Evolutionary conservation across 2,797 vertebrate species (phyloP).

Genomic region (Rhinogobio ventralis): DNA sequence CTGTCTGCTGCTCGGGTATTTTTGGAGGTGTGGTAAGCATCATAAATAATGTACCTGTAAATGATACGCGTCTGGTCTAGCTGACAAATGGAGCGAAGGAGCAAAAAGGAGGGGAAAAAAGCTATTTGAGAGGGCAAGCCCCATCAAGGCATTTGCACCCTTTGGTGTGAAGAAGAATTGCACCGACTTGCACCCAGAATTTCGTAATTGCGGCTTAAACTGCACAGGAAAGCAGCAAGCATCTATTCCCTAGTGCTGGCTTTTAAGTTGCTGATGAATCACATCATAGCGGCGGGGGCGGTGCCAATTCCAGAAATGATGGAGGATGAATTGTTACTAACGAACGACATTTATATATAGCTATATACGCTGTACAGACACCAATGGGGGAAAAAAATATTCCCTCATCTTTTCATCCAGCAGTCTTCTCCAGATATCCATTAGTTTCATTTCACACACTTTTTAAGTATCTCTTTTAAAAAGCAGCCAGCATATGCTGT

Average conservation of each 20-base stretch:
- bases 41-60: slow-evolving; percentile 66
- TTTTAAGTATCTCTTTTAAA: slow-evolving; percentile 51
- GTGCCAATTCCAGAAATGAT: slow-evolving; percentile 29
- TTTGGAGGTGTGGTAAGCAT: slow-evolving; percentile 58
- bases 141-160: slow-evolving; percentile 19
- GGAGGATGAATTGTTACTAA: slow-evolving; percentile 16
- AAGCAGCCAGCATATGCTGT: slow-evolving; percentile 2
- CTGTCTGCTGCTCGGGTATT: slow-evolving; percentile 60
- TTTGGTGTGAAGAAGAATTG: not conserved
- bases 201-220: not conserved
- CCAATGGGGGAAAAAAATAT: slow-evolving; percentile 7
- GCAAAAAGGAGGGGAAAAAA: slow-evolving; percentile 62
- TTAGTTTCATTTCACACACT: slow-evolving; percentile 58
- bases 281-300: slow-evolving; percentile 29
- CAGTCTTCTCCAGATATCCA: slow-evolving; percentile 44
- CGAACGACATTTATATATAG: not conserved
- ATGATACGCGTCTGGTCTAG: slow-evolving; percentile 55
- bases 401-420: slow-evolving; percentile 21
- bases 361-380: slow-evolving; percentile 24
- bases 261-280: slow-evolving; percentile 59
- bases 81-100: slow-evolving; percentile 49
- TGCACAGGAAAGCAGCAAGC: slow-evolving; percentile 5
- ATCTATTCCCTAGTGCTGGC: not conserved
- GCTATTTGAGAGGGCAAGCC: slow-evolving; percentile 66
- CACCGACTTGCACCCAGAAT: not conserved